Evolutionary conservation across 2,113 vertebrate species (phyloP).

Genomic region (Ailurus styani): DNA sequence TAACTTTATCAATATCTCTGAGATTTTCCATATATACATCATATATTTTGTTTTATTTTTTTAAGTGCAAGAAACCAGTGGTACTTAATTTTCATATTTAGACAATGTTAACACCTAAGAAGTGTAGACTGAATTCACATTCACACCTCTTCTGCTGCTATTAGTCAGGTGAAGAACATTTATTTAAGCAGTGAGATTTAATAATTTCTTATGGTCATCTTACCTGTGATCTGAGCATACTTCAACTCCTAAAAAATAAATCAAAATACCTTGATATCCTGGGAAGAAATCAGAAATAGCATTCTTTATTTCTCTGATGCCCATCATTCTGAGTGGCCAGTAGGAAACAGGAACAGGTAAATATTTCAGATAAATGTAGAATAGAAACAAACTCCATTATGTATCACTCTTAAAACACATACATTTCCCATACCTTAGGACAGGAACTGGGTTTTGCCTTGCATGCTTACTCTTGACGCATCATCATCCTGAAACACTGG

Average conservation of each 20-base stretch:
- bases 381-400: not conserved
- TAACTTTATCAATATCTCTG: not conserved
- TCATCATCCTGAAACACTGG: not conserved
- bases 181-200: constrained; percentile 64
- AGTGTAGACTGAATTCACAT: constrained; percentile 46
- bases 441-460: not conserved
- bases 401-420: not conserved
- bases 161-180: constrained; percentile 66
- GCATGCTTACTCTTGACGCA: not conserved
- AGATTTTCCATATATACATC: not conserved
- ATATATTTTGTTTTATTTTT: constrained; percentile 25
- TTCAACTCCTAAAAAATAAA: not conserved
- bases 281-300: constrained; percentile 10
- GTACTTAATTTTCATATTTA: constrained; percentile 60
- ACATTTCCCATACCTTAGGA: not conserved
- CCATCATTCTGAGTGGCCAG: not conserved
- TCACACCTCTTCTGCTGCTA: constrained; percentile 41
- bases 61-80: constrained; percentile 17
- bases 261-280: not conserved
- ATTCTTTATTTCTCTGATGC: not conserved
- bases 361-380: not conserved
- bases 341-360: not conserved
- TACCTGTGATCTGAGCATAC: constrained; percentile 44
- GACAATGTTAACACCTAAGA: constrained; percentile 51
- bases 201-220: constrained; percentile 51